These are phyloP conservation scores for Hydropsyche betteni DNA, from an alignment of 2,888 invertebrate genomes.

Conservation along the genomic window DNA sequence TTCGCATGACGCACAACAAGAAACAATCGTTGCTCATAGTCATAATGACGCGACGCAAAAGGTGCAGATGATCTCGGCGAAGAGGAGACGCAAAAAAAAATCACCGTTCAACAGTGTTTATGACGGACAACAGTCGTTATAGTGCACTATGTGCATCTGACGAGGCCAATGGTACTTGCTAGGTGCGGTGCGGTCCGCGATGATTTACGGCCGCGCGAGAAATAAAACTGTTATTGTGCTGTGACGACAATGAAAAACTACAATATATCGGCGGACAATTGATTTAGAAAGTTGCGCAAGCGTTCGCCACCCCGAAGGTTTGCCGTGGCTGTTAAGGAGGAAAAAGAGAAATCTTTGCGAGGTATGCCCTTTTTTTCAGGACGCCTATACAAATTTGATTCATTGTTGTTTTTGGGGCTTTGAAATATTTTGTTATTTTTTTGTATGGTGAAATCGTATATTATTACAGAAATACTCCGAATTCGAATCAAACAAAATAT, in stretches of 20 bases:
- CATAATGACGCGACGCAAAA: constrained; percentile 50
- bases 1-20: constrained; percentile 43
- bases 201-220: constrained; percentile 14
- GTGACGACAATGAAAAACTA: neutral
- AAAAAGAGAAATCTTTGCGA: constrained; percentile 46
- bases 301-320: constrained; percentile 22
- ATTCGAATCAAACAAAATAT: no score
- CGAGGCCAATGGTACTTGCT: constrained; percentile 9
- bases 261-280: constrained; percentile 42
- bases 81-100: constrained; percentile 15
- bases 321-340: neutral
- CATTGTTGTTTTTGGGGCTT: no score
- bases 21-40: constrained; percentile 37
- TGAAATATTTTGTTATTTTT: no score
- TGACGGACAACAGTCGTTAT: neutral
- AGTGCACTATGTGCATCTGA: neutral
- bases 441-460: no score
- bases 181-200: constrained; percentile 19
- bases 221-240: constrained; percentile 17
- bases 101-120: no score
- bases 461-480: no score
- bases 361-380: constrained; percentile 28
- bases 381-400: no score
- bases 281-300: constrained; percentile 49
- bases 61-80: constrained; percentile 49